Conservation (phyloP, 2,797 vertebrate genomes). For the Acipenser ruthenus region DNA sequence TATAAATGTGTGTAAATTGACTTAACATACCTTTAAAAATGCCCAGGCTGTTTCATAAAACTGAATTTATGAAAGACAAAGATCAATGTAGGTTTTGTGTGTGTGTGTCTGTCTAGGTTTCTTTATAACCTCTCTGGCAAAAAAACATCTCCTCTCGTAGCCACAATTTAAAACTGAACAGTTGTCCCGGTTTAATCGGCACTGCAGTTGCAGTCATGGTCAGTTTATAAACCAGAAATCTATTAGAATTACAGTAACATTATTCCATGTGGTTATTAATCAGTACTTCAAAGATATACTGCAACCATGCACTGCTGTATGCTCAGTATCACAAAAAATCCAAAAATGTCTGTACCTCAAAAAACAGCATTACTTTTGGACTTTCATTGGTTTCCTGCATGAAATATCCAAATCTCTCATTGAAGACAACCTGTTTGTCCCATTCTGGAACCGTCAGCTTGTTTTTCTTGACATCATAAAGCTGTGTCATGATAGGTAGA, state of each 20-base stretch:
- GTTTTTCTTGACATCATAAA: constrained; percentile 83
- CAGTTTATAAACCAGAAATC: no score
- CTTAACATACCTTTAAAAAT: constrained; percentile 80
- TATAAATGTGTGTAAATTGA: constrained; percentile 21
- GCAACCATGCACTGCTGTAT: no score
- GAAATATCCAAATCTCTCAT: constrained; percentile 81
- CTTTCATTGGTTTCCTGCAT: constrained; percentile 61
- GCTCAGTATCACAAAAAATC: constrained; percentile 7
- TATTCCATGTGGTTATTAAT: no score
- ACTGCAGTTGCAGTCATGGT: no score
- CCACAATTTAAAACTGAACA: no score
- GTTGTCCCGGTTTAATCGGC: no score
- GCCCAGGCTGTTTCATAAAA: constrained; percentile 81
- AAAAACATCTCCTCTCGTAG: no score
- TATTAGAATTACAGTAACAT: no score
- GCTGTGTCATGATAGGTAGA: constrained; percentile 85
- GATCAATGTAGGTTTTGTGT: constrained; percentile 27
- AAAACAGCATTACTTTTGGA: constrained; percentile 79
- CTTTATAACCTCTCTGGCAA: constrained; percentile 30
- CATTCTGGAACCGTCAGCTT: constrained; percentile 84
- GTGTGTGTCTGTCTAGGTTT: constrained; percentile 20
- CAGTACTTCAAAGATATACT: no score
- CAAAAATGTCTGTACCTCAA: constrained; percentile 64
- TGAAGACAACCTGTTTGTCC: constrained; percentile 94
- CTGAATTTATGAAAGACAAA: constrained; percentile 29